Conservation (phyloP, 2,888 invertebrate species). For the Calliphora vomitoria region DNA sequence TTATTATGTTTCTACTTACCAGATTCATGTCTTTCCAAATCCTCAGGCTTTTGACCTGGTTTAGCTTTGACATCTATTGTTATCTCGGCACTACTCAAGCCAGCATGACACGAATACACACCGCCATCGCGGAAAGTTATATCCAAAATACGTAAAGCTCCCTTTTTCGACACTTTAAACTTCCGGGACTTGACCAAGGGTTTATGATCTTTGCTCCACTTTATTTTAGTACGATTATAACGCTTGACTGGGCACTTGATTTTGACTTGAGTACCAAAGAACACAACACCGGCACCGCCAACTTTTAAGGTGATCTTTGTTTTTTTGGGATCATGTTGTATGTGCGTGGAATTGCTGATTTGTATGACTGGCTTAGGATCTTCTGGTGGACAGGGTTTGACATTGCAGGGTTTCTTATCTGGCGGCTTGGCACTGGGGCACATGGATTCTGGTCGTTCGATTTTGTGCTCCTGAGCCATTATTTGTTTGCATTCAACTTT, state of each 20-base stretch:
- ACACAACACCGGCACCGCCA: constrained; percentile 95
- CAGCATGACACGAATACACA: constrained; percentile 94
- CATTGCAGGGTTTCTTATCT: constrained; percentile 93
- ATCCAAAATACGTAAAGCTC: constrained; percentile 93
- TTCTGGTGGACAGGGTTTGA: constrained; percentile 90
- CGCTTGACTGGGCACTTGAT: constrained; percentile 96
- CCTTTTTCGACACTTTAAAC: constrained; percentile 95
- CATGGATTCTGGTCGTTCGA: constrained; percentile 90
- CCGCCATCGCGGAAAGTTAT: constrained; percentile 93
- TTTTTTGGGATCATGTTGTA: constrained; percentile 93
- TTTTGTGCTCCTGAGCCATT: constrained; percentile 96
- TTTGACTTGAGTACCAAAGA: constrained; percentile 95
- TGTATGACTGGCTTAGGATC: constrained; percentile 91
- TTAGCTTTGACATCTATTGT: constrained; percentile 92
- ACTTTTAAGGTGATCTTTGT: constrained; percentile 93
- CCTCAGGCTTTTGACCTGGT: constrained; percentile 92
- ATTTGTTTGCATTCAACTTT: constrained; percentile 95
- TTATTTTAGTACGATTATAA: constrained; percentile 92
- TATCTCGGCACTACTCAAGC: constrained; percentile 92
- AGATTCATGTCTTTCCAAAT: constrained; percentile 87
- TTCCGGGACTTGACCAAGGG: constrained; percentile 91
- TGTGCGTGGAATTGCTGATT: constrained; percentile 91
- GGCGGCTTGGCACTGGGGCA: constrained; percentile 91
- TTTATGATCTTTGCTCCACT: constrained; percentile 95
- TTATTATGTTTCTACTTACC: constrained; percentile 77